Percentiles rank a stretch among this genome's conserved stretches.
Evolutionary conservation across 2,888 invertebrate species (phyloP).

Genomic region (Agrochola litura): DNA sequence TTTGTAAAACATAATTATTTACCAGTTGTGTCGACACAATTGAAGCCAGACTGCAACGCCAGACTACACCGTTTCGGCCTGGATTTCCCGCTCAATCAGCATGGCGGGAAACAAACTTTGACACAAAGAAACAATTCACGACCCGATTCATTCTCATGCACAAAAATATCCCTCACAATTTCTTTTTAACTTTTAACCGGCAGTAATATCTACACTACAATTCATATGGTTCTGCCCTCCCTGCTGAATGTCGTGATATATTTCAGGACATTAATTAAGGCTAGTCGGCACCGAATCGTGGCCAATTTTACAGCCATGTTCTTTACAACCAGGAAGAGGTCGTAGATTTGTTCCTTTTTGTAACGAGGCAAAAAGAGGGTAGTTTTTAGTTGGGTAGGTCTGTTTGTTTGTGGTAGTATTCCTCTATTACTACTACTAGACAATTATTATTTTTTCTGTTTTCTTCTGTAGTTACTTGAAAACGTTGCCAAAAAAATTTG

Average conservation of each 20-base stretch:
- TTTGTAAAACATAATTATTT: background rate
- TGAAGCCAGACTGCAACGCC: no score
- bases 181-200: constrained; percentile 3
- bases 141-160: no score
- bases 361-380: background rate
- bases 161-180: background rate
- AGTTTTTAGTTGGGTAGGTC: constrained; percentile 6
- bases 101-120: constrained; percentile 48
- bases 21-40: background rate
- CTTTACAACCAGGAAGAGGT: constrained; percentile 53
- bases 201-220: constrained; percentile 25
- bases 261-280: constrained; percentile 67
- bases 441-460: background rate
- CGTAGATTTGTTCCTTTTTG: constrained; percentile 31
- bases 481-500: background rate
- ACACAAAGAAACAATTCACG: background rate
- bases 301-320: constrained; percentile 60
- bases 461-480: background rate
- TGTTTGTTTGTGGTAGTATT: background rate
- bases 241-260: constrained; percentile 65
- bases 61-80: background rate
- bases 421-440: background rate
- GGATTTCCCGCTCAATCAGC: constrained; percentile 40
- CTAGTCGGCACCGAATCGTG: constrained; percentile 53
- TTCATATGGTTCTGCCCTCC: constrained; percentile 40